Base-by-base conservation (phyloP, 2,113 vertebrate genomes). In the Egretta garzetta region DNA sequence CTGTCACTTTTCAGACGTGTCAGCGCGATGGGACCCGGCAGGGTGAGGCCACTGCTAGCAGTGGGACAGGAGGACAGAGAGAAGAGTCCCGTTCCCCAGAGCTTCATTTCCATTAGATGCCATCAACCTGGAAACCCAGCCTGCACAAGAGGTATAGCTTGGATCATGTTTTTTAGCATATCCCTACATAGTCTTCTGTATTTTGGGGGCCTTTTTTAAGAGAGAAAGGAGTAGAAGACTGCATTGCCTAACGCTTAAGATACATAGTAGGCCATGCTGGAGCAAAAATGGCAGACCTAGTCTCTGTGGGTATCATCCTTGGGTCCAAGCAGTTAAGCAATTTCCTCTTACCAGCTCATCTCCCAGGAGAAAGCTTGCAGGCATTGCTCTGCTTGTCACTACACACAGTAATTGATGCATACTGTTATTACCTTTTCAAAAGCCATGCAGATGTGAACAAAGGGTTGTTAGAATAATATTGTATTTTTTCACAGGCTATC, bases 221-320 rank as follows among this genome's bases (percentile, higher is more conserved):
- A 87, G 30, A 35, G 30, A 68, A 91, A 26, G 33, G 20, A 87
- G 53, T 28, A 52, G 30, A n/a, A 67, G 11, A 53, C 8, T 64
- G 47, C 37, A 23, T 5, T 80, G 47, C 24, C 62, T 52, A 75
- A 60, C 66, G 24, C 10, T 67, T 33, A 21, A 60, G 12, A 15
- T 49, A 26, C 1, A 0, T 43, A 22, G 17, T 19, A 62, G n/a
- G 20, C 52, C 41, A 10, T 0, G 0, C 15, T 45, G 66, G 12
- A 66, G 19, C 35, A 47, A 15, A 49, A 74, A 45, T 33, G 21
- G 3, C 47, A 76, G 53, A 77, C 30, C 3, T 67, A 2, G 1
- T 23, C 33, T 67, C 30, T 12, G 30, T 43, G 16, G 52, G 5
- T 56, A n/a, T 9, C 37, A 28, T 39, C 33, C 22, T 64, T 66